Base-by-base conservation (phyloP, 2,888 invertebrate genomes). In the Stenurella melanura region DNA sequence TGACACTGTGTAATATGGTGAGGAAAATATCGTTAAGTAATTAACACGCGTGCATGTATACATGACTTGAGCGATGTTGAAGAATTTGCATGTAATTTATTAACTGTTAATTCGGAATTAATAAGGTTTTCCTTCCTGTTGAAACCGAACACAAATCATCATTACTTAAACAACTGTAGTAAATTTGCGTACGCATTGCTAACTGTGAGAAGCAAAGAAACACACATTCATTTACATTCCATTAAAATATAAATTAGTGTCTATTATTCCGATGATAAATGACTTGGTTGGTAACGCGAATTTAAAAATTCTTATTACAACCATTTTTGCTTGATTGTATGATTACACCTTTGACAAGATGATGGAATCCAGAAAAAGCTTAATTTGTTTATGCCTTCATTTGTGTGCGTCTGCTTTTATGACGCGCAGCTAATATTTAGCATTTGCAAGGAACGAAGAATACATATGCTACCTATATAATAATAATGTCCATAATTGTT, bases 121-220 rank as follows among this genome's bases (percentile, higher is more conserved):
- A 82, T 80, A 80, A 79, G 74, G 75, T 75, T 78, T 75, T 74
- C 74, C 79, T 82, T 82, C 82, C 82, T 81, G 80, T 81, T 73
- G 70, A 74, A 69, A 63, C 72, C 66, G 63, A 42, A 76, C 75
- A 76, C 68, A 74, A 80, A 78, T 80, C 78, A 79, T 80, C 75
- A 75, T 79, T 75, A 79, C 42, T 71, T 76, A 72, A 78, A 78
- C 76, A 69, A 79, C 72, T 76, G 78, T 78, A 71, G 72, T 57
- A 38, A 80, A 82, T 80, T 80, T 81, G 75, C 75, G 66, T 79
- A 74, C 74, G 69, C 78, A 50, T 73, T 60, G 30, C 18, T 56
- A 66, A 73, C 26, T 75, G 73, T 73, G 78, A 73, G 76, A 78
- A 70, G 56, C 26, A 67, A 11, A 10, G 17, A 57, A 63, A 54